Evolutionary conservation across 2,113 vertebrate genomes (phyloP).

Genomic region (Hemiscyllium ocellatum): DNA sequence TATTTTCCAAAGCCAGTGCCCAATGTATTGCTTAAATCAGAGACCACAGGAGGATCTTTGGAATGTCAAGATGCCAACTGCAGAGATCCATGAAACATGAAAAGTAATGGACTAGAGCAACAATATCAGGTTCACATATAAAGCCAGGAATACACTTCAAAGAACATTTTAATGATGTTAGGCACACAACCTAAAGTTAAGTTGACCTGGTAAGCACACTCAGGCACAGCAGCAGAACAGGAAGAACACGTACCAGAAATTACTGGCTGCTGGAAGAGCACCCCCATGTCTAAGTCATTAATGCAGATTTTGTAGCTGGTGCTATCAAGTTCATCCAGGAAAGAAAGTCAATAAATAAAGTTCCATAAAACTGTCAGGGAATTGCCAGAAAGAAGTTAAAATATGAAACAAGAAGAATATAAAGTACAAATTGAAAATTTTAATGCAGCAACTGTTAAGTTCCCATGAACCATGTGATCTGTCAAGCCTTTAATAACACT

Average conservation of each 20-base stretch:
- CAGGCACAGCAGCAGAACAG: background rate
- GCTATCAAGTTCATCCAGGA: background rate
- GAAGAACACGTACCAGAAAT: background rate
- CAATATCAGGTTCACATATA: background rate
- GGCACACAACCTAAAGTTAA: conserved; percentile 1
- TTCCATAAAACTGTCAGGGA: background rate
- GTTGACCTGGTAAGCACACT: background rate
- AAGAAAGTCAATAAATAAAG: background rate
- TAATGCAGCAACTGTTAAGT: background rate
- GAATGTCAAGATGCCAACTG: background rate
- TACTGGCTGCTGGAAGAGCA: background rate
- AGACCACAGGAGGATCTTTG: background rate
- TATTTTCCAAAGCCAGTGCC: background rate
- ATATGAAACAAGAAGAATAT: background rate
- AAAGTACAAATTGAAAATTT: background rate
- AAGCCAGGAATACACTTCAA: background rate
- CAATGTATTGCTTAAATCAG: background rate
- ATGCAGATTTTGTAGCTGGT: background rate
- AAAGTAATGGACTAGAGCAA: background rate
- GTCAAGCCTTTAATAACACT: background rate
- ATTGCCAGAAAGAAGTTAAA: background rate
- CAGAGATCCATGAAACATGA: background rate
- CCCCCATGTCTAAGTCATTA: background rate
- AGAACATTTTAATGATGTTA: background rate
- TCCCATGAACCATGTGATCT: background rate